These are phyloP conservation scores for Notarius quadriscutis DNA, from an alignment of 2,113 vertebrate genomes.

Conservation along the genomic window DNA sequence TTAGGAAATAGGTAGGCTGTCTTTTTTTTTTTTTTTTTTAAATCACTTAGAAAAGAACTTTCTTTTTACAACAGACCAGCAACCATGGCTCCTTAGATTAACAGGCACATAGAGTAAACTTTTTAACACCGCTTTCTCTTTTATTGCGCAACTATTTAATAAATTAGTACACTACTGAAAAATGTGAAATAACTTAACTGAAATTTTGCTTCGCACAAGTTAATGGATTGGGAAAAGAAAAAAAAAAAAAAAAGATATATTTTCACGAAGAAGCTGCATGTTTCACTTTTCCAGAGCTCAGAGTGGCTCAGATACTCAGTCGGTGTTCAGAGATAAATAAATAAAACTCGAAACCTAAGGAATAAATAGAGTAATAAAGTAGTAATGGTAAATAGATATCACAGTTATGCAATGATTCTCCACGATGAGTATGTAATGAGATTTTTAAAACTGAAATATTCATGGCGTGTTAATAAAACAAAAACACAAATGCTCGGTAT, in stretches of 20 bases:
- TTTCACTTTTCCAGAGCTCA: slow-evolving; percentile 67
- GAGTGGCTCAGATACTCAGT: slow-evolving; percentile 71
- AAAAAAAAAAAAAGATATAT: slow-evolving; percentile 44
- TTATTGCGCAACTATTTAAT: slow-evolving; percentile 70
- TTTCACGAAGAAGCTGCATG: slow-evolving; percentile 56
- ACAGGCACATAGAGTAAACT: slow-evolving; percentile 74
- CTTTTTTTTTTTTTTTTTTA: slow-evolving; percentile 66
- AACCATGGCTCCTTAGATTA: slow-evolving; percentile 67
- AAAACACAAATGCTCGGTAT: slow-evolving; percentile 59
- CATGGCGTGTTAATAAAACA: slow-evolving; percentile 62
- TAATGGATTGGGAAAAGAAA: slow-evolving; percentile 45
- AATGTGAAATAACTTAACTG: slow-evolving; percentile 67
- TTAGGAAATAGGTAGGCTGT: slow-evolving; percentile 69
- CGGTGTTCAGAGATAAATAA: slow-evolving; percentile 84
- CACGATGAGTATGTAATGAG: slow-evolving; percentile 52
- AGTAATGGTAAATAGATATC: slow-evolving; percentile 77
- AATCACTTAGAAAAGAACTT: slow-evolving; percentile 66
- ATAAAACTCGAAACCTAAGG: slow-evolving; percentile 79
- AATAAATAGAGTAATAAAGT: slow-evolving; percentile 80
- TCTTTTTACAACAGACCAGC: slow-evolving; percentile 47
- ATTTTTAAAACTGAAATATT: slow-evolving; percentile 43
- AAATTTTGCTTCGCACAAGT: slow-evolving; percentile 48
- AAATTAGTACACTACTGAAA: slow-evolving; percentile 75
- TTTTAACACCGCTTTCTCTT: slow-evolving; percentile 50
- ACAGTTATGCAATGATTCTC: slow-evolving; percentile 74